Base-by-base conservation (phyloP, 2,797 vertebrate species). In the Bucorvus abyssinicus region DNA sequence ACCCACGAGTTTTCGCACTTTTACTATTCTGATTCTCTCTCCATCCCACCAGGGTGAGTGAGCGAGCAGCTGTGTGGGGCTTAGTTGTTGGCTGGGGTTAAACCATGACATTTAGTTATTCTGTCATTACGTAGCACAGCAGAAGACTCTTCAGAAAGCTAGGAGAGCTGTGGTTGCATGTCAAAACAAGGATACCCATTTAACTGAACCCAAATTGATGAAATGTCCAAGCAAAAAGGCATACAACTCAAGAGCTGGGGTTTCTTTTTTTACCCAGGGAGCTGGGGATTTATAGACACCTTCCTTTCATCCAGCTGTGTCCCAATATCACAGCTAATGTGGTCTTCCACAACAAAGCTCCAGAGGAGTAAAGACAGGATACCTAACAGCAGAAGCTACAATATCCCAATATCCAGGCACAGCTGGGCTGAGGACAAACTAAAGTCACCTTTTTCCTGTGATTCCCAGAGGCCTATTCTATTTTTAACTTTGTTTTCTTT, bases 401-500 rank as follows among this genome's bases (percentile, higher is more conserved):
- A 69, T 42, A 89, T 40, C 24, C 59, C n/a, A 65, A 6, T 12
- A 94, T 4, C 10, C 24, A 23, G 38, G 50, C 84, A 56, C 81
- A 93, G 76, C 53, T 70, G 71, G 50, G 42, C 32, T 82, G 38
- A 94, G 93, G 92, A 94, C 92, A 96, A 89, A 93, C 53, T 78
- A 85, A 94, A 90, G 80, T 88, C 86, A 93, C 71, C 57, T 95
- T 94, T 90, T 82, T 55, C 56, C 87, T 80, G 49, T 75, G 64
- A 86, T 82, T 70, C 90, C 93, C 91, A 93, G 65, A 83, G 80
- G 86, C 65, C 36, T 73, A 36, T 60, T 91, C 84, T 82, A 86
- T 80, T 94, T 90, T 95, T 93, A 95, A 88, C 70, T 88, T 50
- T 59, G 63, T 45, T 82, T 83, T 75, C 50, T 75, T 95, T 76